Conservation (phyloP, 2,797 vertebrate genomes). For the Spinus pinus region DNA sequence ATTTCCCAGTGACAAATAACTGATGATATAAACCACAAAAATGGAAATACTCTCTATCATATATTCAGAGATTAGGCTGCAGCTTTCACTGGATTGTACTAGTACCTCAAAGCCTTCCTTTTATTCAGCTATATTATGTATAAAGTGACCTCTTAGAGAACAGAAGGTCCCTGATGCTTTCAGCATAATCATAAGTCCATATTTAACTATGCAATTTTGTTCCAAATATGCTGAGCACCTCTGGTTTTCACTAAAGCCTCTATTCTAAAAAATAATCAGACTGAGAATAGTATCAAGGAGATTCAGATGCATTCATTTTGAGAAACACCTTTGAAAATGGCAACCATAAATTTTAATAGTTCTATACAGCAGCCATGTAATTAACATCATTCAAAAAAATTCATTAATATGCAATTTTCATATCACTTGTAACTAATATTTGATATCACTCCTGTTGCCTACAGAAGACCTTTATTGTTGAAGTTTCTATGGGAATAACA, state of each 20-base stretch:
- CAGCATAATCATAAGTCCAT: neutral
- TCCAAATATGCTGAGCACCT: neutral
- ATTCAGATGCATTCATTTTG: neutral
- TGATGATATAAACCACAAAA: neutral
- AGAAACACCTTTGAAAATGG: neutral
- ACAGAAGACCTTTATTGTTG: neutral
- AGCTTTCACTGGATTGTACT: neutral
- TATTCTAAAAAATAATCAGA: neutral
- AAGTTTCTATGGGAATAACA: neutral
- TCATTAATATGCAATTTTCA: neutral
- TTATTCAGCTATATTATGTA: neutral
- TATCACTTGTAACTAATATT: neutral
- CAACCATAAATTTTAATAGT: neutral
- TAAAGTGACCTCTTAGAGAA: neutral
- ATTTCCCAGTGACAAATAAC: neutral
- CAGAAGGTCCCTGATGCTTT: neutral
- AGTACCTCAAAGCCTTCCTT: neutral
- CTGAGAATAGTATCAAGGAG: neutral
- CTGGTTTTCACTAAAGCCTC: neutral
- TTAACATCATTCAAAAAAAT: neutral
- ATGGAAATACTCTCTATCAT: neutral
- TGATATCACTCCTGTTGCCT: neutral
- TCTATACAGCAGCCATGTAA: neutral
- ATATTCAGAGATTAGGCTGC: neutral
- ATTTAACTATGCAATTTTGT: neutral